Conservation (phyloP, 2,797 vertebrate genomes). For the Thripadectes ignobilis region DNA sequence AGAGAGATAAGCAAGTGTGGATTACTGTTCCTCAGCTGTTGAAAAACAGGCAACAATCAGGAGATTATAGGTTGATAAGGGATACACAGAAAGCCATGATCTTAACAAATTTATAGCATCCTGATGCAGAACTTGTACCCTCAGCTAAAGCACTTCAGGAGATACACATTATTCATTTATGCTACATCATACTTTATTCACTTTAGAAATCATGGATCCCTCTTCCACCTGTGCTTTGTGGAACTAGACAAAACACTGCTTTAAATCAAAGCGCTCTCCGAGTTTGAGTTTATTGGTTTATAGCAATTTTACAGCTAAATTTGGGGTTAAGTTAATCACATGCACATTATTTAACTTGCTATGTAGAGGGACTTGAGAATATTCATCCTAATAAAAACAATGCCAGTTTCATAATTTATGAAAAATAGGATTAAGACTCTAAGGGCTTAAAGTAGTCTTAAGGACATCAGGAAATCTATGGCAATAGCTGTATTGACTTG, state of each 20-base stretch:
- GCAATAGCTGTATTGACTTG: neutral
- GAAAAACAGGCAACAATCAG: slow-evolving; percentile 78
- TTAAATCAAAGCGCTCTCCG: neutral
- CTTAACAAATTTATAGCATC: slow-evolving; percentile 64
- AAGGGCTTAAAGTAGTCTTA: neutral
- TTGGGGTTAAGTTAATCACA: neutral
- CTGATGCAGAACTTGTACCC: slow-evolving; percentile 16
- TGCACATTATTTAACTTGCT: neutral
- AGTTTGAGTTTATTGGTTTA: neutral
- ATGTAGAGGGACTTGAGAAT: neutral
- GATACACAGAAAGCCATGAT: slow-evolving; percentile 71
- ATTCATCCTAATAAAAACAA: neutral
- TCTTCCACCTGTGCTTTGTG: neutral
- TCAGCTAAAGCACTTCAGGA: neutral
- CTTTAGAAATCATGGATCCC: neutral
- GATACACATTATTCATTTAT: neutral
- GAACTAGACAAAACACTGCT: neutral
- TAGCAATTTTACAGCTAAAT: neutral
- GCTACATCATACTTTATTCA: neutral
- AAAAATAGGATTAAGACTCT: neutral
- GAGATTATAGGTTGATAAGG: slow-evolving; percentile 80
- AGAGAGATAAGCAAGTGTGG: slow-evolving; percentile 80
- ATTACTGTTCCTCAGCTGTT: slow-evolving; percentile 81
- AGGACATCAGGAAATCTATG: neutral
- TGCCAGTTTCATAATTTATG: neutral